Conservation (phyloP, 2,888 invertebrate genomes). For the Slavum lentiscoides region DNA sequence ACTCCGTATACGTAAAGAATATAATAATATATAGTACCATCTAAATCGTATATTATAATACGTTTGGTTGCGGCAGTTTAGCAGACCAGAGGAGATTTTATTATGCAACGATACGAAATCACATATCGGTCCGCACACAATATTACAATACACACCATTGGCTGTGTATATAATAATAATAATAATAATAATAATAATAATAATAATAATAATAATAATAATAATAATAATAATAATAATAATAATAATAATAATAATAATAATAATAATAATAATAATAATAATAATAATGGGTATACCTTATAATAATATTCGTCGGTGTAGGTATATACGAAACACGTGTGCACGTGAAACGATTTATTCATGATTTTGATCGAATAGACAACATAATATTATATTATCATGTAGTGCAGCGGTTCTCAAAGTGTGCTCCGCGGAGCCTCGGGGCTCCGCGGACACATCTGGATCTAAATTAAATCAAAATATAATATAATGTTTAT, state of each 20-base stretch:
- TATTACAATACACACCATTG: not conserved
- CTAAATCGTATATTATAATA: not conserved
- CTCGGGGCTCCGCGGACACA: too few relatives aligned
- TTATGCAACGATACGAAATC: not conserved
- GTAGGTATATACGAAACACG: not conserved
- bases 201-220: too few relatives aligned
- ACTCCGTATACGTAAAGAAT: constrained; percentile 16
- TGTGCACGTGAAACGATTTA: constrained; percentile 13
- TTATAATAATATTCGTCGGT: not conserved
- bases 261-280: too few relatives aligned
- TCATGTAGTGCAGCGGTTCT: too few relatives aligned
- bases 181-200: too few relatives aligned
- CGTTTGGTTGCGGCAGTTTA: not conserved
- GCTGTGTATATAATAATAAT: too few relatives aligned
- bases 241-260: too few relatives aligned
- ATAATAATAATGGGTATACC: not conserved
- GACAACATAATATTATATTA: too few relatives aligned
- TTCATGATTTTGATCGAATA: constrained; percentile 21
- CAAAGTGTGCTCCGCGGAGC: too few relatives aligned
- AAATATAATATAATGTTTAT: too few relatives aligned
- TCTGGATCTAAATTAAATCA: too few relatives aligned
- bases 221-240: too few relatives aligned
- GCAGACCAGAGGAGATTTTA: not conserved
- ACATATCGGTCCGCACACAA: constrained; percentile 17
- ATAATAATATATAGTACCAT: not conserved